Evolutionary conservation across 1,140 invertebrate genomes (phyloP).

Genomic region (Zaprionus davidi): DNA sequence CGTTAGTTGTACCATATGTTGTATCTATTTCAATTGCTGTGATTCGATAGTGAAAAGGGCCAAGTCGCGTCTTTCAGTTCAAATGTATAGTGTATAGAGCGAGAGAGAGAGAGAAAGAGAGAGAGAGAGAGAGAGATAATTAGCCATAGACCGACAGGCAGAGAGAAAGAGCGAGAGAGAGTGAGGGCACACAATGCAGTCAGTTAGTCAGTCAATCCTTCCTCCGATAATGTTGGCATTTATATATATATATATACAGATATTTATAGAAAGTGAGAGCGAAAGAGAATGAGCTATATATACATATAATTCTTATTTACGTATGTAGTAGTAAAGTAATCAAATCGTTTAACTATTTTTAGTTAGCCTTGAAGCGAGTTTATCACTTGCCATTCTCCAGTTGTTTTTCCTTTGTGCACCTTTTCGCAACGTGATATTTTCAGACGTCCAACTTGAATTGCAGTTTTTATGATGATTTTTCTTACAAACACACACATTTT

Average conservation of each 20-base stretch:
- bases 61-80: constrained; percentile 82
- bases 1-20: constrained; percentile 69
- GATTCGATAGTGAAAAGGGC: constrained; percentile 82
- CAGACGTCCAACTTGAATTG: constrained; percentile 80
- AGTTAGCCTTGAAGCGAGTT: constrained; percentile 63
- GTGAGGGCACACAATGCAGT: constrained; percentile 32
- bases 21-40: constrained; percentile 79
- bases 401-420: constrained; percentile 42
- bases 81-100: constrained; percentile 83
- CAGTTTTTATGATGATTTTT: constrained; percentile 61
- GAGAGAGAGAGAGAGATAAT: constrained; percentile 15
- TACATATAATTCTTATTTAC: constrained; percentile 58
- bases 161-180: constrained; percentile 18
- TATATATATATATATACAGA: constrained; percentile 60
- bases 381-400: constrained; percentile 65
- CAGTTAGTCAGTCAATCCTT: constrained; percentile 80
- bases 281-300: constrained; percentile 38
- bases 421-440: constrained; percentile 78
- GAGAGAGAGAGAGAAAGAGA: constrained; percentile 22
- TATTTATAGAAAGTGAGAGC: constrained; percentile 36
- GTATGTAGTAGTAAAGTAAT: constrained; percentile 34
- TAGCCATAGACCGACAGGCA: constrained; percentile 16
- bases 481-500: constrained; percentile 24
- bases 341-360: constrained; percentile 68
- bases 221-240: constrained; percentile 83